phyloP scores from a whole-genome alignment of 2,113 vertebrate genomes.

The Vombatus ursinus region DNA sequence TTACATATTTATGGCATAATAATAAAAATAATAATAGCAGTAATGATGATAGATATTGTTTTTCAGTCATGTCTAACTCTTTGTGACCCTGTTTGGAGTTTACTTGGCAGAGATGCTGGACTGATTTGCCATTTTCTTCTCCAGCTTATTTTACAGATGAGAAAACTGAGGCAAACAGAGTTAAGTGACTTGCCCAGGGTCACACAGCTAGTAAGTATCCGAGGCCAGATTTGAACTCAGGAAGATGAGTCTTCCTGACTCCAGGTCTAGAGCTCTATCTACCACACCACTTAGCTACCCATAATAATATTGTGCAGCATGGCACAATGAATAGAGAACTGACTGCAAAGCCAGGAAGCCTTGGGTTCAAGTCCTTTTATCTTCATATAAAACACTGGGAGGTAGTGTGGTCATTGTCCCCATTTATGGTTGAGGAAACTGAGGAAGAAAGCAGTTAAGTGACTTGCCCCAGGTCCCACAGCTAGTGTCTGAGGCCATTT shows the following conservation, averaged over 20 bases:
- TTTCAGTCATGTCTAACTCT: background rate
- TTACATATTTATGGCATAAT: background rate
- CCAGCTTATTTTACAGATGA: background rate
- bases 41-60: background rate
- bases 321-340: too few species aligned
- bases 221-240: too few species aligned
- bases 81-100: background rate
- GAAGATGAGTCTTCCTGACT: background rate
- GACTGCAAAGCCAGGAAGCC: too few species aligned
- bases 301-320: too few species aligned
- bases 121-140: background rate
- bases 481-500: background rate
- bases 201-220: background rate
- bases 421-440: background rate
- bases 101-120: background rate
- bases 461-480: background rate
- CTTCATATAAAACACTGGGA: too few species aligned
- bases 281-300: background rate
- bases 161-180: background rate
- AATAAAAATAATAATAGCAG: background rate
- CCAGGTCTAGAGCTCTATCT: background rate
- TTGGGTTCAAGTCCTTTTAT: too few species aligned
- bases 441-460: background rate
- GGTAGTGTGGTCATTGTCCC: too few species aligned
- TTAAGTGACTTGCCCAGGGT: background rate